Evolutionary conservation across 2,797 vertebrate genomes (phyloP).

Genomic region (Masticophis lateralis): DNA sequence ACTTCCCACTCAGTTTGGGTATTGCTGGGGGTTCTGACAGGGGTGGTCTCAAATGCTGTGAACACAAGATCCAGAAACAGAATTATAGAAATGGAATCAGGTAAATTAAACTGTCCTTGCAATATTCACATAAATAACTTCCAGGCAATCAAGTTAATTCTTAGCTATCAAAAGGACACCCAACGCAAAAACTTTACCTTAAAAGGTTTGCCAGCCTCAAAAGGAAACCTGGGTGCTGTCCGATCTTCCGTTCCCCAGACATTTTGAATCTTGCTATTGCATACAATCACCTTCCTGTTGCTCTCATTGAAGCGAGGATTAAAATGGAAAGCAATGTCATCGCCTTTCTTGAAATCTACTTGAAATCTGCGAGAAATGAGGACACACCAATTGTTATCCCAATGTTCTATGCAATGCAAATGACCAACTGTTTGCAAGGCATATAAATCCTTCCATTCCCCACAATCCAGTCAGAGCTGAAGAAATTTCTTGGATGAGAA

Average conservation of each 20-base stretch:
- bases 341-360: slow-evolving; percentile 82
- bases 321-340: slow-evolving; percentile 87
- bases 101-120: background rate
- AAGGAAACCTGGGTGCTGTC: slow-evolving; percentile 73
- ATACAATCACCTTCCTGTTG: slow-evolving; percentile 71
- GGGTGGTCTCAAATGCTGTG: background rate
- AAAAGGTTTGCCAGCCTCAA: slow-evolving; percentile 82
- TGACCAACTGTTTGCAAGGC: background rate
- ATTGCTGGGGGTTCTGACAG: background rate
- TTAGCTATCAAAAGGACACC: background rate
- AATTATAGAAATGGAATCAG: background rate
- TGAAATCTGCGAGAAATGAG: slow-evolving; percentile 72
- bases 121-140: background rate
- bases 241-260: slow-evolving; percentile 89
- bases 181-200: slow-evolving; percentile 75
- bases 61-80: background rate
- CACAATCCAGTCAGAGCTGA: background rate
- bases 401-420: background rate
- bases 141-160: background rate
- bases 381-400: background rate
- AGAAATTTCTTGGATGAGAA: background rate
- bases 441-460: background rate
- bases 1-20: background rate
- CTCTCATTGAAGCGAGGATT: slow-evolving; percentile 89
- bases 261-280: slow-evolving; percentile 78